These are phyloP conservation scores for Scarus forsteni DNA, from an alignment of 2,797 vertebrate genomes.

Conservation along the genomic window DNA sequence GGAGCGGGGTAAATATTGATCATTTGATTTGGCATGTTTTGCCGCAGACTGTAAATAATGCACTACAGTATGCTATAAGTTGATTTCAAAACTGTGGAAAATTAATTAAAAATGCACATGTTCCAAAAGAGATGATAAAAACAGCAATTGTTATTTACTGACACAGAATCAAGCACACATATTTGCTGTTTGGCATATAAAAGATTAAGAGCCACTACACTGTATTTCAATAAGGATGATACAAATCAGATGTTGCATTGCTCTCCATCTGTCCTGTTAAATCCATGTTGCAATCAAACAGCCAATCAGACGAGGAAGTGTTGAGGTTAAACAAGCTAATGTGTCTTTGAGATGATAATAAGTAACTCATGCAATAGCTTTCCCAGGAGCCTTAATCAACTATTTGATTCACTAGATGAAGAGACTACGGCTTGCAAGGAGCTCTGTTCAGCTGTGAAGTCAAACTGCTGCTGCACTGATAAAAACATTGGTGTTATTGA, in stretches of 20 bases:
- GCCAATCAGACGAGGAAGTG: constrained; percentile 19
- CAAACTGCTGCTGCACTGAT: no score
- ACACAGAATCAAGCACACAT: constrained; percentile 8
- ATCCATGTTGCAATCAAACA: constrained; percentile 45
- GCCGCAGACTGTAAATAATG: constrained; percentile 58
- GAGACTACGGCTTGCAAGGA: not conserved
- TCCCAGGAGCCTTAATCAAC: not conserved
- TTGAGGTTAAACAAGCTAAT: constrained; percentile 31
- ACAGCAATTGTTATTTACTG: constrained; percentile 20
- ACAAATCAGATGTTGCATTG: constrained; percentile 15
- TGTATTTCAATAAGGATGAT: constrained; percentile 7
- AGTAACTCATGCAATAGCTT: not conserved
- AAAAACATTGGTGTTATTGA: no score
- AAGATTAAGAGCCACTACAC: not conserved
- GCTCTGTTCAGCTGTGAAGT: not conserved
- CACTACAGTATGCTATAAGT: constrained; percentile 11
- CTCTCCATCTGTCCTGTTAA: constrained; percentile 48
- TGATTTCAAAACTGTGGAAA: constrained; percentile 11
- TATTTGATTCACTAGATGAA: constrained; percentile 4
- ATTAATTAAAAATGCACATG: no score
- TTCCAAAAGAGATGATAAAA: constrained; percentile 15
- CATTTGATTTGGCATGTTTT: constrained; percentile 73
- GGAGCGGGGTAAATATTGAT: constrained; percentile 58
- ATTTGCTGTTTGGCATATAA: constrained; percentile 9
- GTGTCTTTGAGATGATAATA: constrained; percentile 27